Evolutionary conservation across 2,113 vertebrate genomes (phyloP).

Genomic region (Hystrix cristata): DNA sequence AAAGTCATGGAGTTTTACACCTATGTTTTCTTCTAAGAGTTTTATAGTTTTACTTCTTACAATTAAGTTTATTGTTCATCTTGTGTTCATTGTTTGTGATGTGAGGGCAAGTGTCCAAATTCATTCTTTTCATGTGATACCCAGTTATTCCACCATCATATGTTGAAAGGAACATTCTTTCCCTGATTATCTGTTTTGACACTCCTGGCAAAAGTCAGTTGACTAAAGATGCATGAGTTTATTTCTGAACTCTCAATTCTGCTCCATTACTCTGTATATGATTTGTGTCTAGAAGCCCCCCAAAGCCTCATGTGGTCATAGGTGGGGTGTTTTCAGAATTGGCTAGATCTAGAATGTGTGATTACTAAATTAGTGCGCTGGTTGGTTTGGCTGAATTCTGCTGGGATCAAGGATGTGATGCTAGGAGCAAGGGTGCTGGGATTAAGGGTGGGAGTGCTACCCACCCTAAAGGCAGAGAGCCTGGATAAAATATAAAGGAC

Average conservation of each 20-base stretch:
- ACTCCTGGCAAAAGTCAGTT: not conserved
- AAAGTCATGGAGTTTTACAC: not conserved
- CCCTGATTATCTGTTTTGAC: not conserved
- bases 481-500: no score
- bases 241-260: slow-evolving; percentile 14
- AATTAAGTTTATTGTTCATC: not conserved
- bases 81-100: not conserved
- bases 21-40: slow-evolving; percentile 9
- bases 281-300: no score
- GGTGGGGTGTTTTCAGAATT: no score
- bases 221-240: not conserved
- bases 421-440: no score
- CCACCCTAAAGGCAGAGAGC: no score
- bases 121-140: not conserved
- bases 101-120: not conserved
- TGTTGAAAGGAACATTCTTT: not conserved
- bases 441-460: no score
- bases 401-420: no score
- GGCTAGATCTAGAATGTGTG: no score
- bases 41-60: not conserved
- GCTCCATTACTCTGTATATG: not conserved
- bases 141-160: not conserved
- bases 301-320: no score
- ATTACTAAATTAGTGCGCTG: no score
- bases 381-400: no score